Evolutionary conservation across 2,797 vertebrate genomes (phyloP), one percentile per base, ranked within the genome.

Genomic region (Sarcophilus harrisii): DNA sequence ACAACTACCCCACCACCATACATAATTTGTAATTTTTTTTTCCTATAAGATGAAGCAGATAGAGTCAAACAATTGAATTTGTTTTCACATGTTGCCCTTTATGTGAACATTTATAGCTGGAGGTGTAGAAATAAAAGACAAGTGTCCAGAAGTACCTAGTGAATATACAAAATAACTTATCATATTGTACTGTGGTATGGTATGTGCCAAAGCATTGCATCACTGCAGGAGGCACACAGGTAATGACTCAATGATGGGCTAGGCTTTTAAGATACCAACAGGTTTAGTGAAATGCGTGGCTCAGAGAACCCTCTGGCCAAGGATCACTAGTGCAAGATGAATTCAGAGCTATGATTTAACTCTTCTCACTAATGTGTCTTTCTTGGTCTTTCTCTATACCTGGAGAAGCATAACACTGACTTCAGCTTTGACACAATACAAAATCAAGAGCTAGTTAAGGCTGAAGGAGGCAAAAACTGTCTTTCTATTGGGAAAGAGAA

Each of bases 191-290:
- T 11, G 57, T 2, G n/a, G 32, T 92, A 66, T 93, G 73, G 52
- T 91, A 59, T 90, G 32, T 24, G 2, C 24, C 62, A 49, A 38
- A 58, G 16, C 28, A 66, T 94, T 94, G 57, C 89, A 93, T 93
- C 55, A 49, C 1, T 8, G 0, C 54, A 55, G 52, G 49, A 90
- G 8, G 45, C 49, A 29, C 11, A 55, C 11, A 91, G 91, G 27
- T 30, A 89, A 10, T 97, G 95, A 97, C 66, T 97, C 95, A 96
- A 32, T 32, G 54, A 45, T 92, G 27, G 95, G 8, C 28, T 92
- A 49, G 90, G 95, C 49, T 60, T 38, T n/a, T 93, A 52, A 55
- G 54, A 93, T 45, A 30, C 29, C 55, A 11, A 93, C 32, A 62
- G 62, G 52, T 73, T 38, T 38, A 73, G n/a, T 73, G 66, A 73